A percentile compares a stretch with the other conserved stretches of the same genome.
Evolutionary conservation across 1,140 invertebrate genomes (phyloP).

Genomic region (Lethrus apterus): DNA sequence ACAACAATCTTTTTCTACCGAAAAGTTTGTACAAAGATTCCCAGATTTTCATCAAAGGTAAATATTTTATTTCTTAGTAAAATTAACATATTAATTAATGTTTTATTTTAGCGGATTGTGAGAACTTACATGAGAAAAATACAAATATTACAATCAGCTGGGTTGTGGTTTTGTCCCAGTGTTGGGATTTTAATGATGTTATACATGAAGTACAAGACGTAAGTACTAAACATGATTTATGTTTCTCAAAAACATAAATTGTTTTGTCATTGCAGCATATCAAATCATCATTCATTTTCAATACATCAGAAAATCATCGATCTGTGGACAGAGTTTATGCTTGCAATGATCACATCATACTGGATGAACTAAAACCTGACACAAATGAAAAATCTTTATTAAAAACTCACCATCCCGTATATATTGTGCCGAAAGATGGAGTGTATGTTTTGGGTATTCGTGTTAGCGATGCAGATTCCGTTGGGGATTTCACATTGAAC

Average conservation of each 20-base stretch:
- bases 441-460: constrained; percentile 47
- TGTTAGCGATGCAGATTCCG: constrained; percentile 20
- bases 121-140: constrained; percentile 23
- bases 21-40: constrained; percentile 41
- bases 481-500: constrained; percentile 41
- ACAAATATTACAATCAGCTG: constrained; percentile 31
- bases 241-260: too few relatives aligned
- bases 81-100: constrained; percentile 12
- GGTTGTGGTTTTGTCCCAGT: constrained; percentile 32
- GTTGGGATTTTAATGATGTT: constrained; percentile 32
- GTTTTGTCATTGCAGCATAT: constrained; percentile 21
- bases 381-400: constrained; percentile 18
- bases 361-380: constrained; percentile 23
- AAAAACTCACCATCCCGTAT: constrained; percentile 36
- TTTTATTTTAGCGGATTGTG: constrained; percentile 36
- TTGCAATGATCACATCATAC: constrained; percentile 32
- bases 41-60: constrained; percentile 41
- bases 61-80: constrained; percentile 13
- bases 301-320: constrained; percentile 9
- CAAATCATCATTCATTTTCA: constrained; percentile 13
- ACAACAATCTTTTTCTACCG: constrained; percentile 32
- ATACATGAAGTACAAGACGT: constrained; percentile 26
- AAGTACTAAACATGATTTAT: constrained; percentile 19
- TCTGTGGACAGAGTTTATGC: constrained; percentile 21
- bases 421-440: constrained; percentile 45